Base-by-base conservation (phyloP, 2,888 invertebrate species). In the Drosophila colorata region DNA sequence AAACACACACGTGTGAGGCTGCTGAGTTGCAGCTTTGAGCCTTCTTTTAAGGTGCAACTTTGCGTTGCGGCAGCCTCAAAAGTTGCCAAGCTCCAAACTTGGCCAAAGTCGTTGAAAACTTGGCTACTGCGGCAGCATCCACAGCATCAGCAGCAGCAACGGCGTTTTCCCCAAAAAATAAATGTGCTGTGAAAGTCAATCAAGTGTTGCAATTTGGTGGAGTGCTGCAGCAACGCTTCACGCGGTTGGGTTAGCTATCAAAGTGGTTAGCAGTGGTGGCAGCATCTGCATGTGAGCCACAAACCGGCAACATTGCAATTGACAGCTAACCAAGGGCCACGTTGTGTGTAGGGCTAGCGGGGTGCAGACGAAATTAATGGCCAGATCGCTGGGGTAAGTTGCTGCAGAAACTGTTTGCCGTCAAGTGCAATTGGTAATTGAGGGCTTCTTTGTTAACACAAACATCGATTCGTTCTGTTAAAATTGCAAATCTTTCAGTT, bases 171-270 rank as follows among this genome's bases (percentile, higher is more conserved):
- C 11, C 11, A 13, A 13, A 6, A 77, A 83, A 88, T 83, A 83
- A 83, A 83, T 83, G 83, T 80, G 83, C 88, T 88, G 88, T 79
- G 83, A 83, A 83, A 83, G 87, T 83, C 83, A 83, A 83, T 83
- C 88, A 88, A 83, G 83, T 86, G 83, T 86, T 82, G 86, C 88
- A 88, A 65, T 76, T 71, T 73, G 72, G 60, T 13, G 53, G 38
- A 63, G 56, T 68, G 55, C 68, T 61, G 66, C 68, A 57, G 11
- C 57, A 35, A 60, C 46, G 38, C n/a, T 49, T 25, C 47, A 35
- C 41, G 25, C 20, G 41, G 14, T 43, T 52, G 33, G 57, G 43
- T 25, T 47, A 38, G 47, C 77, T 58, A 43, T 71, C 71, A 60
- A 46, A 51, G 66, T 47, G 60, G 53, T 35, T 59, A 35, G 59